These are phyloP conservation scores for Capromys pilorides DNA, from an alignment of 2,797 vertebrate genomes.

Conservation along the genomic window DNA sequence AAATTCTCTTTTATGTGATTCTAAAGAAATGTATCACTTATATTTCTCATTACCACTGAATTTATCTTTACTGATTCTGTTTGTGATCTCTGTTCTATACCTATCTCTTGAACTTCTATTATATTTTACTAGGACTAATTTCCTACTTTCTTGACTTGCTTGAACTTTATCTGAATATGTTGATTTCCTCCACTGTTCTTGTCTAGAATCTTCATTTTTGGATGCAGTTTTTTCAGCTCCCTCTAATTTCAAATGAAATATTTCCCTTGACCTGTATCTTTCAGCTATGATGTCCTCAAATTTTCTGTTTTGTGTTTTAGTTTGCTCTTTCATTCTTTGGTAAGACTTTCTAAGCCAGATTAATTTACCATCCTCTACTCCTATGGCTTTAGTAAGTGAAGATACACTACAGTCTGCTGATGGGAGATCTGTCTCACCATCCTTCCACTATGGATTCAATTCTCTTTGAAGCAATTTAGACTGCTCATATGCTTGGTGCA, in stretches of 20 bases:
- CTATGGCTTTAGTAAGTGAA: conserved; percentile 87
- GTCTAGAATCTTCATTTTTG: conserved; percentile 81
- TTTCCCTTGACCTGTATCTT: conserved; percentile 91
- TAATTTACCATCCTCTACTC: conserved; percentile 94
- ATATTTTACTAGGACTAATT: conserved; percentile 69
- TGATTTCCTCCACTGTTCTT: conserved; percentile 82
- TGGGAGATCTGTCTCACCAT: conserved; percentile 95
- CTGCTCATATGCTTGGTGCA: conserved; percentile 84
- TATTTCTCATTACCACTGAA: conserved; percentile 66
- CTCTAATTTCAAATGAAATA: conserved; percentile 91
- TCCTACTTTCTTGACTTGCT: conserved; percentile 68
- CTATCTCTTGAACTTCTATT: conserved; percentile 63
- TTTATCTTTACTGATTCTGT: conserved; percentile 47
- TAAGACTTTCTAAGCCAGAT: conserved; percentile 94
- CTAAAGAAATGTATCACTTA: conserved; percentile 61
- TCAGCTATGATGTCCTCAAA: conserved; percentile 92
- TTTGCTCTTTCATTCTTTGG: conserved; percentile 97
- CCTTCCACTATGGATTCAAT: conserved; percentile 97
- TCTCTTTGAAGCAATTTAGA: conserved; percentile 92
- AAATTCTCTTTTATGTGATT: conserved; percentile 63
- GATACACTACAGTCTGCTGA: conserved; percentile 83
- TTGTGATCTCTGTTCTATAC: neutral
- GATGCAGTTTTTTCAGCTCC: conserved; percentile 90
- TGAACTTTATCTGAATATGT: conserved; percentile 70
- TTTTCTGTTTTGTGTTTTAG: conserved; percentile 92